Evolutionary conservation across 2,113 vertebrate genomes (phyloP).

Genomic region (Boleophthalmus pectinirostris): DNA sequence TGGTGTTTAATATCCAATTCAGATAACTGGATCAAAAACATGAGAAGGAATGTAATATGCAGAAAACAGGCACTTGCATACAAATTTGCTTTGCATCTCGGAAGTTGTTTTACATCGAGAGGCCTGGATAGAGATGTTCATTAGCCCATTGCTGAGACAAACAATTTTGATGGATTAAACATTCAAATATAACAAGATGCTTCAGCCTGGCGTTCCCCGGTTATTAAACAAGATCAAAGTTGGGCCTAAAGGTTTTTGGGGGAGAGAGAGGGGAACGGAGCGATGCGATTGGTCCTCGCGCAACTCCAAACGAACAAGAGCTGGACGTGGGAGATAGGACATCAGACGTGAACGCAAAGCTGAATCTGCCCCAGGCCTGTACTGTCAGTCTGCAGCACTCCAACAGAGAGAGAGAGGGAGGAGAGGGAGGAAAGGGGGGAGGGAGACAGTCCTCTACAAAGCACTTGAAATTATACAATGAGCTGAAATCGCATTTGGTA

Average conservation of each 20-base stretch:
- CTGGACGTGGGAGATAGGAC: constrained; percentile 74
- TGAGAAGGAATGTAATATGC: constrained; percentile 26
- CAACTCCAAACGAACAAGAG: constrained; percentile 69
- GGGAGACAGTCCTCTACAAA: constrained; percentile 44
- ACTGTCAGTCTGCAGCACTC: constrained; percentile 60
- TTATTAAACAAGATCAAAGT: constrained; percentile 76
- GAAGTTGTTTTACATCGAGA: constrained; percentile 8
- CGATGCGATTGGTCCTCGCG: constrained; percentile 62
- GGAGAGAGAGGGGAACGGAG: constrained; percentile 42
- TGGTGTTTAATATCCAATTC: too few relatives aligned
- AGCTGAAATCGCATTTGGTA: constrained; percentile 50
- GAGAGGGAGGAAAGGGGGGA: constrained; percentile 36
- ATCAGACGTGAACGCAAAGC: constrained; percentile 65
- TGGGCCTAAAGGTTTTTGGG: constrained; percentile 61
- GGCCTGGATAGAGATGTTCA: constrained; percentile 67
- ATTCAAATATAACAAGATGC: constrained; percentile 72
- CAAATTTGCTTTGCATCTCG: constrained; percentile 19
- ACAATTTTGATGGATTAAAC: constrained; percentile 76
- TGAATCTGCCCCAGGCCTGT: constrained; percentile 62
- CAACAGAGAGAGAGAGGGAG: constrained; percentile 40
- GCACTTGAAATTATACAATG: constrained; percentile 58
- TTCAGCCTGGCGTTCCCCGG: constrained; percentile 65
- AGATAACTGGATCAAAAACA: background rate
- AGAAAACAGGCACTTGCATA: constrained; percentile 47
- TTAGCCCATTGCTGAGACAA: constrained; percentile 74